A percentile compares a stretch with the other conserved stretches of the same genome.
Conservation (phyloP, 2,113 vertebrate species). For the Ciconia maguari region DNA sequence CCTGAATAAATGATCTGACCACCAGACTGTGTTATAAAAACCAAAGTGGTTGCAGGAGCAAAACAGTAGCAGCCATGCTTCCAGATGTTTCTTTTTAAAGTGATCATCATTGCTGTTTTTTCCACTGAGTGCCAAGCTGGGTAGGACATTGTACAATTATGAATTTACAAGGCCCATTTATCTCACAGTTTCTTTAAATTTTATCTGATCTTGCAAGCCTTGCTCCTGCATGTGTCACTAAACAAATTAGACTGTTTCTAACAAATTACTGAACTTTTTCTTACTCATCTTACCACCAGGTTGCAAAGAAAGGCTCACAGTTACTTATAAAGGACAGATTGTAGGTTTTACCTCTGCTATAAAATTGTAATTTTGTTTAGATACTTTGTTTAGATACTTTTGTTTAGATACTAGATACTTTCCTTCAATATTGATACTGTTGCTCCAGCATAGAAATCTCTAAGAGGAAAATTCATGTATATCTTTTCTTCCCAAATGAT, state of each 20-base stretch:
- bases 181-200: not conserved
- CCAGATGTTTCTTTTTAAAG: not conserved
- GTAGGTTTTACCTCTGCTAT: not conserved
- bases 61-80: not conserved
- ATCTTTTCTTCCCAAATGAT: not conserved
- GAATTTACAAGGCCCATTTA: not conserved
- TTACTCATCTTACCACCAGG: not conserved
- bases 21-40: not conserved
- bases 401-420: not conserved
- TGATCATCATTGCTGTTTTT: not conserved
- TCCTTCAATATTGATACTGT: not conserved
- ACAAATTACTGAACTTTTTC: not conserved
- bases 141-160: not conserved
- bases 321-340: not conserved
- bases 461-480: not conserved
- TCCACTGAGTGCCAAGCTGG: not conserved
- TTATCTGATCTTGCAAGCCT: not conserved
- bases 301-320: not conserved
- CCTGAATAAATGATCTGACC: not conserved
- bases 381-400: not conserved
- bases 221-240: not conserved
- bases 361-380: not conserved
- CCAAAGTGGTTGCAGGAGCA: not conserved
- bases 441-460: not conserved
- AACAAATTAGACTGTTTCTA: not conserved